Evolutionary conservation across 2,113 vertebrate genomes (phyloP), one percentile per base, ranked within the genome.

Genomic region (Panthera uncia): DNA sequence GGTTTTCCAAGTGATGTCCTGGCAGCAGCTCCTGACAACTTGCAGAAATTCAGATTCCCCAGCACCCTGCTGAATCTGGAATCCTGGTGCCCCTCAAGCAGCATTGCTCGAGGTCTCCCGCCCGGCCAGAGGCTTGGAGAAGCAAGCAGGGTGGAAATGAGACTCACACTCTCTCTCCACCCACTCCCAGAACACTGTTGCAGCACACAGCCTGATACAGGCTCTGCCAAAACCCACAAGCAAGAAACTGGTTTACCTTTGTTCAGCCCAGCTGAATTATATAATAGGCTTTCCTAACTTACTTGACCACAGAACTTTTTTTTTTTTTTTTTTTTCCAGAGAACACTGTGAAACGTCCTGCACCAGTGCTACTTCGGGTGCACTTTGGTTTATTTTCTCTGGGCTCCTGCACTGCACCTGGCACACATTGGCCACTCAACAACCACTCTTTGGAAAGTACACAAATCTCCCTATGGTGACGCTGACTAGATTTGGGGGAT

Each of bases 211-310:
- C 57, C 78, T 55, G 4, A 21, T 27, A 48, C 63, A 80, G 38
- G 27, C 41, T 81, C 29, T 71, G 88, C 95, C 96, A 83, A 91
- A 91, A 85, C 38, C 63, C 33, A 87, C 89, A 87, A 68, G 89
- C 79, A 41, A 55, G 63, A 95, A 65, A 68, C 79, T 5, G 3
- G 61, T 14, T 94, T 71, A 92, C 90, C 92, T 97, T 85, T 85
- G 94, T 19, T 55, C 57, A 63, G 29, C 33, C 73, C 41, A 4
- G n/a, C 41, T 31, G 48, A 76, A n/a, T 96, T 96, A 88, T 25
- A 78, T 81, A 92, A 96, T 3, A 16, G 0, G 13, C 41, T 95
- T 89, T 78, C 74, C 29, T 33, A 93, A 87, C 38, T 31, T 18
- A 31, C 45, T 65, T 89, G 68, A 73, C 73, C 31, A 63, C 15